phyloP scores from a whole-genome alignment of 2,113 vertebrate species.

The Menura novaehollandiae region DNA sequence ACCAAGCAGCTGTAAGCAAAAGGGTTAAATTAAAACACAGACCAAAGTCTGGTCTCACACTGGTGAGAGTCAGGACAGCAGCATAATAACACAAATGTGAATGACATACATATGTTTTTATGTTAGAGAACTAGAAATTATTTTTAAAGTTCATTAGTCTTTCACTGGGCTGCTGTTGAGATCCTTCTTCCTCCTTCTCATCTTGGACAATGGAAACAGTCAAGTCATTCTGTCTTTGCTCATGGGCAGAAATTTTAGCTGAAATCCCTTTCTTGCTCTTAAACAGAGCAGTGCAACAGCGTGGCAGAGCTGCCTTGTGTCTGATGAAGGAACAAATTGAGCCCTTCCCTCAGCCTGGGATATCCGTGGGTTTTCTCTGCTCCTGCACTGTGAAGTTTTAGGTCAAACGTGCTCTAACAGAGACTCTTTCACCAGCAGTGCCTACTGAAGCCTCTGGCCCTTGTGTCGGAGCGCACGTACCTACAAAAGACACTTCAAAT shows the following conservation, averaged over 20 bases:
- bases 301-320: not conserved
- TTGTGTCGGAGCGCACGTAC: not conserved
- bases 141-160: not conserved
- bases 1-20: not conserved
- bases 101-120: rapidly evolving
- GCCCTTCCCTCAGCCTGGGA: not conserved
- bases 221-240: not conserved
- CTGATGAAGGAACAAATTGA: rapidly evolving
- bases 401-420: not conserved
- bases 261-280: not conserved
- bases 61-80: not conserved
- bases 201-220: not conserved
- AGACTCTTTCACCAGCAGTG: not conserved
- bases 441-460: not conserved
- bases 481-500: not conserved
- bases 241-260: not conserved
- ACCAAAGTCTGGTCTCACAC: not conserved
- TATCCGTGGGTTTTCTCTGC: not conserved
- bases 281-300: not conserved
- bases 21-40: not conserved
- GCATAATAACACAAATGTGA: not conserved
- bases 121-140: not conserved
- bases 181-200: not conserved
- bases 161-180: not conserved
- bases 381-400: not conserved